Evolutionary conservation across 2,797 vertebrate species (phyloP), one percentile per base, ranked within the genome.

Genomic region (Dendrocincla tyrannina): DNA sequence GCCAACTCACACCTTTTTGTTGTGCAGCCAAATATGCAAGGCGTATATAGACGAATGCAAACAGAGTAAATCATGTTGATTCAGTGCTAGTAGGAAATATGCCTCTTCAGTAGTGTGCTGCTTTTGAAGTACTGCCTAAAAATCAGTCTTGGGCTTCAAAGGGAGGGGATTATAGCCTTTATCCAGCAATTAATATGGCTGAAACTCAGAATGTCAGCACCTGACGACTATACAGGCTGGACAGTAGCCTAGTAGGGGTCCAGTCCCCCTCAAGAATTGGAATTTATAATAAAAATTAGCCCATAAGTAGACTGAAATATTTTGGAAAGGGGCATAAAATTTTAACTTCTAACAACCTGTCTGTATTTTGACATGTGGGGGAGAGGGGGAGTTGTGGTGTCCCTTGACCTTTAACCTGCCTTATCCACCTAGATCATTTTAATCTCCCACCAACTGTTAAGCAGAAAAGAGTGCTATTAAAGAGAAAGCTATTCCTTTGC

Each of bases 141-240:
- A 99, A 99, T 98, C 98, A 98, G 98, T 98, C 98, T 98, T 97
- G 97, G 94, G 98, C 98, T 99, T 99, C 98, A 99, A 99, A 99
- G 99, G 98, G 97, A 97, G 95, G 96, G 98, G 99, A 99, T 99
- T 99, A 99, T 98, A 98, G 97, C 98, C 98, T 98, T 98, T 98
- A 99, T 99, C 98, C 98, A 98, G 98, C 98, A 99, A 99, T 99
- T 99, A 99, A 99, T 99, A 99, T 98, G 98, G 98, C 98, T 98
- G 98, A 98, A 98, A 98, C 98, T 98, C 98, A 98, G 98, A 98
- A 98, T 98, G 98, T 98, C 98, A 98, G 98, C 98, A 98, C 98
- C 98, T 98, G 98, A 98, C 97, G 98, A 98, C 97, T 96, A 98
- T 98, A 97, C 98, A 98, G 97, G 97, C 98, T 95, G 93, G 98